Base-by-base conservation (phyloP, 2,797 vertebrate species). In the Platyrinchus mystaceus region DNA sequence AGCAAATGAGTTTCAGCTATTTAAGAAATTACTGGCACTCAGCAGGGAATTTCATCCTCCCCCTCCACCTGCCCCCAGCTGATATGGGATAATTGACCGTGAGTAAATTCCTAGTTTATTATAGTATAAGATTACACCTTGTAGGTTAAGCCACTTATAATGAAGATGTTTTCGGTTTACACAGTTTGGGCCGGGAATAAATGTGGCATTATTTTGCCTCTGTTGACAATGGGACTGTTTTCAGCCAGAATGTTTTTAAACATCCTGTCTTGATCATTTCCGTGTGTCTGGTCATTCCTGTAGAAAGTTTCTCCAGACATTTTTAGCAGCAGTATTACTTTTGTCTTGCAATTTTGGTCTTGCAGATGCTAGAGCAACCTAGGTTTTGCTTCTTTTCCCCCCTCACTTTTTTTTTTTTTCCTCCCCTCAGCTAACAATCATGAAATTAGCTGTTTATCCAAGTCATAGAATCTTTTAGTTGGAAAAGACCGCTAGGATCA, bases 31-130 rank as follows among this genome's bases (percentile, higher is more conserved):
- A 53, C 59, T 86, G 87, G 71, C 36, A 28, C 34, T 89, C 73
- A 76, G 59, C 66, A 93, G 80, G 88, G 80, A 94, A 80, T 80
- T 86, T 82, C 47, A 60, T 70, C 43, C 50, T 84, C 59, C 30
- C 16, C 36, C 27, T 44, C 5, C 7, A 14, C n/a, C 49, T 50
- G 58, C 60, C 70, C 76, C 59, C 63, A 82, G 62, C 77, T 76
- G 84, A 89, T 84, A 10, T 2, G 22, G 50, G 70, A 84, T 90
- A 82, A 94, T 82, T 92, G 84, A 41, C 66, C 2, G 0, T 60
- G 56, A 95, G 87, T 80, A 74, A 93, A 84, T 90, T 89, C 81
- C 63, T 79, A 41, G 10, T 89, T 89, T 93, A 94, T 87, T 94
- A 10, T 36, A 36, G 23, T 28, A 3, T 70, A 46, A 79, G 70